These are phyloP conservation scores for Mactromeris polynyma DNA, from an alignment of 2,888 invertebrate species.

Conservation along the genomic window DNA sequence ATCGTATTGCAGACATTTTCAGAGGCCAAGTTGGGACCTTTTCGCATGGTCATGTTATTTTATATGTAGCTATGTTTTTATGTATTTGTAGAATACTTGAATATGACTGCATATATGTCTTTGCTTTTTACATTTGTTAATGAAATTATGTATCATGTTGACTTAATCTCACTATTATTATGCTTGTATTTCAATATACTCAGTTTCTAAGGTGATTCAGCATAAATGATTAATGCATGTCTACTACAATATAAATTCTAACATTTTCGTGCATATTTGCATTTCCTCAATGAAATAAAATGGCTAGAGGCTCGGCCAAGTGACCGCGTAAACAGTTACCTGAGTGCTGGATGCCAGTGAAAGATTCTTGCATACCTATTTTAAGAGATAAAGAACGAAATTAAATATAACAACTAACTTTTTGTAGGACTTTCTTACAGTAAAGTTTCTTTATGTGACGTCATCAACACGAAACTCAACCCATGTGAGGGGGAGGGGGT, in stretches of 20 bases:
- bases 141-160: conserved; percentile 57
- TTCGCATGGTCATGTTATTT: conserved; percentile 68
- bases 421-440: too few species aligned
- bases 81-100: conserved; percentile 52
- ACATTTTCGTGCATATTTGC: background rate
- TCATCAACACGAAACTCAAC: too few species aligned
- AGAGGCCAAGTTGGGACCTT: conserved; percentile 75
- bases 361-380: too few species aligned
- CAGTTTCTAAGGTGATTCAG: conserved; percentile 47
- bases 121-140: conserved; percentile 66
- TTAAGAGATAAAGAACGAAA: too few species aligned
- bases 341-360: too few species aligned
- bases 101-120: conserved; percentile 64
- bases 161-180: conserved; percentile 60
- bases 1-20: conserved; percentile 1
- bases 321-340: too few species aligned
- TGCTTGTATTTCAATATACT: conserved; percentile 65
- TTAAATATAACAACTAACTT: too few species aligned
- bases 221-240: background rate
- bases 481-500: too few species aligned
- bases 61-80: conserved; percentile 46
- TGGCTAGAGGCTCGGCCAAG: too few species aligned
- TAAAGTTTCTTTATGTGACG: too few species aligned
- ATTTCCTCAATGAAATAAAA: too few species aligned
- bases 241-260: background rate